Percentiles rank a stretch among this genome's conserved stretches.
Conservation (phyloP, 2,113 vertebrate genomes). For the Entelurus aequoreus region DNA sequence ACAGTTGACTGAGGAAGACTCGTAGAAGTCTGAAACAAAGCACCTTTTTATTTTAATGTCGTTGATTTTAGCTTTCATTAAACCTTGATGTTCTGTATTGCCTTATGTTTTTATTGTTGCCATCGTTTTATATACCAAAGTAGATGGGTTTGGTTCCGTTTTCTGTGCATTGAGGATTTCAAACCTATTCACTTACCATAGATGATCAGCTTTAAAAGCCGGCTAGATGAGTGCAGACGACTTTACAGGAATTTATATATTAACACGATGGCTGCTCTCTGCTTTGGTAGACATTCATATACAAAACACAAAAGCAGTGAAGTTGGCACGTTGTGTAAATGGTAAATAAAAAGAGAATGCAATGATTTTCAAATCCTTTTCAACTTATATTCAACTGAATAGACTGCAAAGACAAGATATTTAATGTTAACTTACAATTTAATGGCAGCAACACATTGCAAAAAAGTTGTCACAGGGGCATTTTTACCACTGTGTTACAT, state of each 20-base stretch:
- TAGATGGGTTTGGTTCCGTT: not conserved
- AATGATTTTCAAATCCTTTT: too few relatives aligned
- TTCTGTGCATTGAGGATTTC: not conserved
- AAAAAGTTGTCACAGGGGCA: too few relatives aligned
- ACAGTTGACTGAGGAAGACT: slow-evolving; percentile 70
- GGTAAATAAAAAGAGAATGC: too few relatives aligned
- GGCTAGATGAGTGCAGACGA: not conserved
- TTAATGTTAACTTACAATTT: too few relatives aligned
- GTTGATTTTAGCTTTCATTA: not conserved
- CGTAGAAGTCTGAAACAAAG: slow-evolving; percentile 60
- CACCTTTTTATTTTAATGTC: not conserved
- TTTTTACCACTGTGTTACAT: too few relatives aligned
- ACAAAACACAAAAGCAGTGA: too few relatives aligned
- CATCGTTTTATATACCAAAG: not conserved
- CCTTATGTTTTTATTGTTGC: not conserved
- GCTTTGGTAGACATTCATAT: too few relatives aligned
- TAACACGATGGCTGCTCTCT: too few relatives aligned
- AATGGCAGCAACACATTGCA: too few relatives aligned
- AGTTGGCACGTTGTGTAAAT: too few relatives aligned
- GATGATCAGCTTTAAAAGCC: not conserved
- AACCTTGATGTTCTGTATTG: not conserved
- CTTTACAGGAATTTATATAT: not conserved
- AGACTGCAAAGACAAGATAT: too few relatives aligned
- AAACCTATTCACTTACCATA: not conserved
- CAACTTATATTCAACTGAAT: too few relatives aligned